A percentile compares a stretch with the other conserved stretches of the same genome.
These are phyloP conservation scores for Aphodius granarius DNA, from an alignment of 2,888 invertebrate species.

Conservation along the genomic window DNA sequence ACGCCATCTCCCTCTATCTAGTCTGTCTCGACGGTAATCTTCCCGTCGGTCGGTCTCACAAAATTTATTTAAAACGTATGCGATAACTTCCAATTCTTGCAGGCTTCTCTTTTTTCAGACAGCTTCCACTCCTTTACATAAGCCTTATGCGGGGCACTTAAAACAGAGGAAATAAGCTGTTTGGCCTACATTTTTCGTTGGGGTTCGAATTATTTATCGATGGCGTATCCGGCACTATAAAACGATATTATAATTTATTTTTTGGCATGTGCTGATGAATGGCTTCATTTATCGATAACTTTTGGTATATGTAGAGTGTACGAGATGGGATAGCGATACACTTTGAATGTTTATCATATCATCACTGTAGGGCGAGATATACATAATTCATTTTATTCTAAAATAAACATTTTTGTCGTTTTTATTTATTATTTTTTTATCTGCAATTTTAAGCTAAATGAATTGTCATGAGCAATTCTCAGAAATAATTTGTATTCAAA, in stretches of 20 bases:
- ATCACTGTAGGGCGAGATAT: background rate
- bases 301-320: background rate
- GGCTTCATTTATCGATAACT: background rate
- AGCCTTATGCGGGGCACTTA: background rate
- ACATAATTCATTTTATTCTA: no score
- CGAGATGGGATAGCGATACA: background rate
- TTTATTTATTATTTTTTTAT: no score
- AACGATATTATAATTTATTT: background rate
- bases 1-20: background rate
- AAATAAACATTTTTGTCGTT: no score
- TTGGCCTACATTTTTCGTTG: background rate
- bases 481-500: no score
- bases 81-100: background rate
- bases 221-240: background rate
- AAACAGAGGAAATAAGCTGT: background rate
- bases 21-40: background rate
- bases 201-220: background rate
- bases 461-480: no score
- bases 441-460: no score
- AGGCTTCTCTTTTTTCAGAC: background rate
- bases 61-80: background rate
- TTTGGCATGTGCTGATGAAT: background rate
- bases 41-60: background rate
- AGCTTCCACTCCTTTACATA: background rate
- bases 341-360: background rate